A percentile compares a stretch with the other conserved stretches of the same genome.
Evolutionary conservation across 2,888 invertebrate species (phyloP).

Genomic region (Conops quadrifasciatus): DNA sequence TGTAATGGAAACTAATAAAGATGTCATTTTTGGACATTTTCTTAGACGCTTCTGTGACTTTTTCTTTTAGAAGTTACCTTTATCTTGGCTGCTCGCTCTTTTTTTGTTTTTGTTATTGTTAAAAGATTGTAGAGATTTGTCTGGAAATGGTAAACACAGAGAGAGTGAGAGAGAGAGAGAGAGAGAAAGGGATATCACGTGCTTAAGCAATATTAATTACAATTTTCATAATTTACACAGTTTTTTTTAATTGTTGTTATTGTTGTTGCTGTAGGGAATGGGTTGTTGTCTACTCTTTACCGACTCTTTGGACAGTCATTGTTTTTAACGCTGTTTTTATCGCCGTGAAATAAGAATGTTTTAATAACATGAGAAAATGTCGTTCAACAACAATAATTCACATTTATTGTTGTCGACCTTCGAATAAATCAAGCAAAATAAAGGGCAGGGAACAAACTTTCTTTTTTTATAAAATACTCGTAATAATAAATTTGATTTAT

Average conservation of each 20-base stretch:
- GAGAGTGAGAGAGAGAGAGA: no score
- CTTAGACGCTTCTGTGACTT: background rate
- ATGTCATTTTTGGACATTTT: slow-evolving; percentile 36
- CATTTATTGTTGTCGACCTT: slow-evolving; percentile 30
- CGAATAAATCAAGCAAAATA: slow-evolving; percentile 19
- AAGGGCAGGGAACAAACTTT: background rate
- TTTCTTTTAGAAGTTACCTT: background rate
- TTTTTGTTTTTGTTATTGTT: background rate
- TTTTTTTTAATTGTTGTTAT: slow-evolving; percentile 1
- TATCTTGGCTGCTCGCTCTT: background rate
- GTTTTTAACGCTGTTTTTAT: background rate
- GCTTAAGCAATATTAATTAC: slow-evolving; percentile 20
- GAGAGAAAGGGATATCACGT: no score
- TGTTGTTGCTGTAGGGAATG: background rate
- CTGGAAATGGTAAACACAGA: no score
- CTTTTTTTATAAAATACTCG: background rate
- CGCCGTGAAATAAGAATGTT: slow-evolving; percentile 20
- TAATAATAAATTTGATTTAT: slow-evolving; percentile 27
- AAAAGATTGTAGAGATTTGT: no score
- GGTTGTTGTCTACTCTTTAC: slow-evolving; percentile 3
- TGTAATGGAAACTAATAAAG: slow-evolving; percentile 41
- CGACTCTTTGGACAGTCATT: background rate
- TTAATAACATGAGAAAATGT: slow-evolving; percentile 17
- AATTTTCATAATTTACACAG: slow-evolving; percentile 25
- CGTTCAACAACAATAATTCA: slow-evolving; percentile 22